Evolutionary conservation across 2,888 invertebrate species (phyloP).

Genomic region (Microplitis deprimator): DNA sequence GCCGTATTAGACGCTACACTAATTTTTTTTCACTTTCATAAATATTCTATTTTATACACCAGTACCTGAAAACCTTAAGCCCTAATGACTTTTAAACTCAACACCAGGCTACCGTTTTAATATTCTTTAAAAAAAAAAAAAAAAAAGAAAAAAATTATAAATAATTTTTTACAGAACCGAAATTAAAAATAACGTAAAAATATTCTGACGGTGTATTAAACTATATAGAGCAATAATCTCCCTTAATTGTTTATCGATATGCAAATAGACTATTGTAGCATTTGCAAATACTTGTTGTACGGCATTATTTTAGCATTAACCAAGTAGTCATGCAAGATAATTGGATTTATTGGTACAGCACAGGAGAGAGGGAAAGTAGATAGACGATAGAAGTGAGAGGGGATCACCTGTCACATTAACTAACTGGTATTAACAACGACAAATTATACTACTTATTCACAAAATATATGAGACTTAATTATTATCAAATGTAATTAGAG

Average conservation of each 20-base stretch:
- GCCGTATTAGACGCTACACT: slow-evolving; percentile 57
- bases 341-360: slow-evolving; percentile 37
- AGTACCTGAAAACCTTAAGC: slow-evolving; percentile 6
- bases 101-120: neutral
- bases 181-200: neutral
- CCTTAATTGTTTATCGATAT: slow-evolving; percentile 23
- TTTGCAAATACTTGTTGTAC: slow-evolving; percentile 30
- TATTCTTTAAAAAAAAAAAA: no score
- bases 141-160: neutral
- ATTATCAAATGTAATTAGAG: neutral
- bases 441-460: slow-evolving; percentile 18
- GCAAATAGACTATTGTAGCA: slow-evolving; percentile 2
- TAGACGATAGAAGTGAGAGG: neutral
- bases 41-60: slow-evolving; percentile 51
- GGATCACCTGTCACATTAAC: slow-evolving; percentile 39
- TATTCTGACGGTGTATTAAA: neutral
- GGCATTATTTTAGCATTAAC: slow-evolving; percentile 30
- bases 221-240: slow-evolving; percentile 4
- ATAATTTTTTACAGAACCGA: neutral
- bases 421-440: slow-evolving; percentile 30
- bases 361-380: neutral
- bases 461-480: neutral
- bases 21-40: slow-evolving; percentile 63
- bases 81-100: slow-evolving; percentile 14
- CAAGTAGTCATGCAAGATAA: slow-evolving; percentile 40